phyloP scores from a whole-genome alignment of 2,888 invertebrate species.

The Melieria crassipennis region DNA sequence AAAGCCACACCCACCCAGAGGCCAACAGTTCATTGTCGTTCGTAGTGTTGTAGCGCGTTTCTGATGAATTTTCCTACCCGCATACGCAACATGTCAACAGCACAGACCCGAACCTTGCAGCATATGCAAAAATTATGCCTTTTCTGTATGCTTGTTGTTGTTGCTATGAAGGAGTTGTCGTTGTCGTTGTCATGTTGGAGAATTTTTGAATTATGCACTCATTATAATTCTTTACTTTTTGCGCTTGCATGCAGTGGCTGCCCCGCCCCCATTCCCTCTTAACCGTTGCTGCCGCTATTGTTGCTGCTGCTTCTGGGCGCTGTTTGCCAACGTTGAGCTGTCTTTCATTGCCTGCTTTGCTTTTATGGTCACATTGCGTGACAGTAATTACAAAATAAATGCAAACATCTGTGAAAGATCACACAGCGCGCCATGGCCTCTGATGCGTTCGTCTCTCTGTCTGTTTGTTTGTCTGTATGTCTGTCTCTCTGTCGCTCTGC shows the following conservation, averaged over 20 bases:
- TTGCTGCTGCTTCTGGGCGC: neutral
- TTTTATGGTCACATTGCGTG: constrained; percentile 63
- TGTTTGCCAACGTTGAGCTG: constrained; percentile 10
- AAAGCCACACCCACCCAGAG: no score
- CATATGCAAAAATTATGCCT: no score
- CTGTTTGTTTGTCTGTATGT: neutral
- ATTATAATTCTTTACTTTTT: neutral
- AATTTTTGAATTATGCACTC: no score
- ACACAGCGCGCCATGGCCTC: constrained; percentile 43
- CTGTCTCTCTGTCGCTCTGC: neutral
- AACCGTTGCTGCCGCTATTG: neutral
- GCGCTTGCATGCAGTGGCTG: neutral
- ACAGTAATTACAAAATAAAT: constrained; percentile 63
- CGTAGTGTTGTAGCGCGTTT: no score
- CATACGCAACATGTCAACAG: no score
- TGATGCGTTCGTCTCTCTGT: neutral
- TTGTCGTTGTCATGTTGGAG: no score
- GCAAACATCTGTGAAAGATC: constrained; percentile 62
- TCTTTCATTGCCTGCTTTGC: constrained; percentile 16
- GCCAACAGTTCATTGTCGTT: no score
- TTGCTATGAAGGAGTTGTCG: no score
- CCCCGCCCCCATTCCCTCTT: constrained; percentile 16
- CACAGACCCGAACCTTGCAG: no score
- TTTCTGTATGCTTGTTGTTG: no score
- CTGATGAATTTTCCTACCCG: no score